Conservation (phyloP, 2,113 vertebrate genomes). For the Tamias sibiricus region DNA sequence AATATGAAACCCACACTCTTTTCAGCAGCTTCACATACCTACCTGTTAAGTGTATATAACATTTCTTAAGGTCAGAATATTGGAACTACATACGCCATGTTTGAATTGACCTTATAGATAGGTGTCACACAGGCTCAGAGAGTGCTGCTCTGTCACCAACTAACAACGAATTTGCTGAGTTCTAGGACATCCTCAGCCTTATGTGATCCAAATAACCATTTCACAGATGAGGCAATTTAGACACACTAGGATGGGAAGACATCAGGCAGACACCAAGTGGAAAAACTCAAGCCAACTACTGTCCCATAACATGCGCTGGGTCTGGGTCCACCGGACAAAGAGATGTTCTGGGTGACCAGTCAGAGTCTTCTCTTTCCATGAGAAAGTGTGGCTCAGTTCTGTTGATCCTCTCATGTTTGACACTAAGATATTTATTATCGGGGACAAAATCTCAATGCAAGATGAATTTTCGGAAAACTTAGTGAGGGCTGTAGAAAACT, state of each 20-base stretch:
- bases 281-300: not conserved
- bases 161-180: not conserved
- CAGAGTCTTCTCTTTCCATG: conserved; percentile 39
- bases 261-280: not conserved
- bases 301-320: accelerated
- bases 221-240: not conserved
- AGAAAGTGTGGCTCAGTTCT: conserved; percentile 59
- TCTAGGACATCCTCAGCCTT: not conserved
- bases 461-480: conserved; percentile 82
- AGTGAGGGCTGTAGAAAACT: conserved; percentile 66
- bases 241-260: not conserved
- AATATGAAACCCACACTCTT: no score
- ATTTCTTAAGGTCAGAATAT: not conserved
- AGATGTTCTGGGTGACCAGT: not conserved
- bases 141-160: not conserved
- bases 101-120: not conserved
- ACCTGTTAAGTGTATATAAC: not conserved
- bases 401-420: conserved; percentile 71
- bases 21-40: no score
- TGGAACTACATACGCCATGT: not conserved
- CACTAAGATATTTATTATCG: conserved; percentile 81
- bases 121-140: not conserved
- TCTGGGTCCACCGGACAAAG: not conserved
- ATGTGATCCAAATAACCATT: not conserved
- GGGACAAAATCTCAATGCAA: conserved; percentile 78